These are phyloP conservation scores for Xanthia icteritia DNA, from an alignment of 2,888 invertebrate species.

Conservation along the genomic window DNA sequence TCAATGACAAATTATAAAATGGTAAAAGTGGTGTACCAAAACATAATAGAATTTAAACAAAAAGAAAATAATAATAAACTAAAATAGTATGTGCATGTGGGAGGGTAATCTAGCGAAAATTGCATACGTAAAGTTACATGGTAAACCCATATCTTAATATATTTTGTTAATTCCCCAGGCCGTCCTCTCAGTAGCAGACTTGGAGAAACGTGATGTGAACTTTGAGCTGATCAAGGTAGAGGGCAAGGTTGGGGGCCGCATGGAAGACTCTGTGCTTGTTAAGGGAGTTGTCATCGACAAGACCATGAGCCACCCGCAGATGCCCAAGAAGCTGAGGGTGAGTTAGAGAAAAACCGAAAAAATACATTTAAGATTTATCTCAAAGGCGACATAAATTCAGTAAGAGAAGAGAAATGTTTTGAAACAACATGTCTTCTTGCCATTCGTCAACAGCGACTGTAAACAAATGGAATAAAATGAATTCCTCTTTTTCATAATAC, in stretches of 20 bases:
- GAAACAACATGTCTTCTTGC: not conserved
- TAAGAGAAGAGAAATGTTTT: not conserved
- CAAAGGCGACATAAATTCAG: not conserved
- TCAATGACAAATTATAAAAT: too few relatives aligned
- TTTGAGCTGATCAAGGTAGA: conserved; percentile 99
- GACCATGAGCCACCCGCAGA: conserved; percentile 99
- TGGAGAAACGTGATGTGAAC: conserved; percentile 98
- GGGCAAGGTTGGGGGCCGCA: conserved; percentile 98
- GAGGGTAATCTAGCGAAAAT: not conserved
- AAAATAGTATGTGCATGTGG: too few relatives aligned
- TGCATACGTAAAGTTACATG: not conserved
- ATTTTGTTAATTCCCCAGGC: conserved; percentile 90
- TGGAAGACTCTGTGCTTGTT: conserved; percentile 99
- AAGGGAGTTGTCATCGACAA: conserved; percentile 99
- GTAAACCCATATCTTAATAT: not conserved
- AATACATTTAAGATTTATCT: not conserved
- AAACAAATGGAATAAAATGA: not conserved
- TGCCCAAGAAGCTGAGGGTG: conserved; percentile 97
- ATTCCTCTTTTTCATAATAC: not conserved
- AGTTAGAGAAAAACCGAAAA: not conserved
- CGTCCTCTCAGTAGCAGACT: conserved; percentile 98
- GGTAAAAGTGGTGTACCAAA: too few relatives aligned
- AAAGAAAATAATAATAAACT: too few relatives aligned
- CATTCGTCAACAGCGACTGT: not conserved
- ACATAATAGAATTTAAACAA: too few relatives aligned